Evolutionary conservation across 2,113 vertebrate genomes (phyloP), one percentile per base, ranked within the genome.

Genomic region (mouse (Mus musculus)): DNA sequence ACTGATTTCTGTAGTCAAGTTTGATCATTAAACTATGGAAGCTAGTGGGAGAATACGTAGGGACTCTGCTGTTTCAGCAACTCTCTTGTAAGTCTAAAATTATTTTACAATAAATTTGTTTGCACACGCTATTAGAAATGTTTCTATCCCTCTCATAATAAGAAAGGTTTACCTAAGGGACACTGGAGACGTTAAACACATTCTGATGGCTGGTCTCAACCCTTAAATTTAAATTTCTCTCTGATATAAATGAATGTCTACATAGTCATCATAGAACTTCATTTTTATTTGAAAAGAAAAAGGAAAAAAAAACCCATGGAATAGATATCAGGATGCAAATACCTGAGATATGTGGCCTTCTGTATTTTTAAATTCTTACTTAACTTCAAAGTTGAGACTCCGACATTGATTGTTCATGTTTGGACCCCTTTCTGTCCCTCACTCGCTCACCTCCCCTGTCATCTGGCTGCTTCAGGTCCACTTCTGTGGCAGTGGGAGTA

Each of bases 261-360:
- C 87, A 56, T 69, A 61, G 26, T 73, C 54, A 87, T 61, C 16
- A 81, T 61, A 94, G 87, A 86, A 26, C 54, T 85, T 78, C 4
- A 13, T 90, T 95, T 95, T 89, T 80, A 94, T 89, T 88, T 95
- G 77, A 91, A 76, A 61, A 88, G 71, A 92, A 80, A 78, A 59
- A 54, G 33, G n/a, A 71, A n/a, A 5, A n/a, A 5, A 54, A 56
- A 67, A 7, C 61, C 65, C 33, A 22, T 59, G 36, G 28, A 71
- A 12, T 52, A 90, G 26, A 67, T 69, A 42, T 54, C 26, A 92
- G 81, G 63, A 54, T 89, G 42, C 46, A 63, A 88, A 76, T 5
- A 61, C 19, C 30, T 61, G 12, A 87, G 12, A 87, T 52, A 33
- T 8, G 49, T 52, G 49, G 7, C 8, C 22, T 12, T 24, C 20